Evolutionary conservation across 2,888 invertebrate genomes (phyloP), one percentile per base, ranked within the genome.

Genomic region (Proisotoma minuta): DNA sequence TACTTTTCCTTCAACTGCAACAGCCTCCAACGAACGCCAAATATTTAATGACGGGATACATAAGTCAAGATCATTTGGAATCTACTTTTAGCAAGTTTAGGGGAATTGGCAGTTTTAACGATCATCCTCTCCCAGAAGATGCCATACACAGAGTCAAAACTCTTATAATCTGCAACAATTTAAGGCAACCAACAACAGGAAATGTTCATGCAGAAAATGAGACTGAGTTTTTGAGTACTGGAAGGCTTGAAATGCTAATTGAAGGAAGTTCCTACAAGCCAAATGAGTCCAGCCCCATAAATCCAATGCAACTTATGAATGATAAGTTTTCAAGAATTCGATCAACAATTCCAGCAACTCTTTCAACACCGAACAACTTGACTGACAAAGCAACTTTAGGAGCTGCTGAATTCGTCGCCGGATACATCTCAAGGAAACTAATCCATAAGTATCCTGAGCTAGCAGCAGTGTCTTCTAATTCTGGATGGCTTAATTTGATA

Each of bases 31-130:
- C 49, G 0, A 18, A 48, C 1, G 18, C 23, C 8, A 40, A 22
- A 1, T 64, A 61, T 34, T 4, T 64, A 8, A 12, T 64, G 2
- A 61, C 61, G 0, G 12, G 40, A 3, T 3, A 57, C 22, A 3
- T 64, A 1, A 64, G 61, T 56, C 64, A 64, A 51, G 64, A 64
- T 26, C 34, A 24, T 18, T 10, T 64, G 0, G 60, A 64, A 40
- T 48, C 54, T 2, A 29, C 23, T 2, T 63, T 63, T 23, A 22
- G 23, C 4, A 15, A 20, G 2, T 22, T 60, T 12, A 27, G 60
- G 10, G 53, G 53, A 2, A 54, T 60, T 18, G 60, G 54, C 10
- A 48, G 54, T 12, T 29, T 43, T n/a, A 28, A 54, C 24, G 29
- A 47, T 3, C 22, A 28, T 12, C 60, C 60, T 2, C 24, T 20